These are phyloP conservation scores for Myanophis thanlyinensis DNA, from an alignment of 2,113 vertebrate genomes.

Conservation along the genomic window DNA sequence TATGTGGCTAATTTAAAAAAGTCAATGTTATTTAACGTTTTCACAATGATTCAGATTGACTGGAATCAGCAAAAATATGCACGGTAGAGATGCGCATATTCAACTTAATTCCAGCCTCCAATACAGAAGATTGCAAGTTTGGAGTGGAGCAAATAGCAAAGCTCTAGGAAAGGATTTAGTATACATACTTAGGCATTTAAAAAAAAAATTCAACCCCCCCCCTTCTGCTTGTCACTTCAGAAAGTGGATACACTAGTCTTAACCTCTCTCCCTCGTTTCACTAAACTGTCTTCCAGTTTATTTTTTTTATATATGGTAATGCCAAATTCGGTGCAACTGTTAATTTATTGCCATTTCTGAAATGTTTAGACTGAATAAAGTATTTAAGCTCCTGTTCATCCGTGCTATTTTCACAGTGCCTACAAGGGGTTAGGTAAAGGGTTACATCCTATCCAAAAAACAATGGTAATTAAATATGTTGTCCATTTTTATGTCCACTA, in stretches of 20 bases:
- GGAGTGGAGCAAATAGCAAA: neutral
- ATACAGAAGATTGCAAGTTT: neutral
- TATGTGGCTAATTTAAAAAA: neutral
- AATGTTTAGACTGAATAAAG: neutral
- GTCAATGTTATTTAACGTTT: neutral
- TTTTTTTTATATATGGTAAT: neutral
- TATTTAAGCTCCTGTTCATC: neutral
- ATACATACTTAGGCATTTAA: neutral
- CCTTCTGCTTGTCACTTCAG: neutral
- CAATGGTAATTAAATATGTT: neutral
- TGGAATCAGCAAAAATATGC: neutral
- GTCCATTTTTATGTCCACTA: neutral
- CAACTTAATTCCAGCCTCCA: neutral
- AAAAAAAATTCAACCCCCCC: neutral
- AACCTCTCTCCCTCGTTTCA: neutral
- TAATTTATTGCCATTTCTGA: constrained; percentile 8
- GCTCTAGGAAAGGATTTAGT: neutral
- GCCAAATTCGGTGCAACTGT: neutral
- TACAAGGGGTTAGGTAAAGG: neutral
- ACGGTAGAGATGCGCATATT: neutral
- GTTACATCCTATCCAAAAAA: neutral
- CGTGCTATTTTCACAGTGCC: neutral
- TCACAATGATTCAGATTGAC: neutral
- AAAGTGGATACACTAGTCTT: neutral
- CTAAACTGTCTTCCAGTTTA: neutral